Evolutionary conservation across 2,888 invertebrate genomes (phyloP).

Genomic region (Steinernema scapterisci): DNA sequence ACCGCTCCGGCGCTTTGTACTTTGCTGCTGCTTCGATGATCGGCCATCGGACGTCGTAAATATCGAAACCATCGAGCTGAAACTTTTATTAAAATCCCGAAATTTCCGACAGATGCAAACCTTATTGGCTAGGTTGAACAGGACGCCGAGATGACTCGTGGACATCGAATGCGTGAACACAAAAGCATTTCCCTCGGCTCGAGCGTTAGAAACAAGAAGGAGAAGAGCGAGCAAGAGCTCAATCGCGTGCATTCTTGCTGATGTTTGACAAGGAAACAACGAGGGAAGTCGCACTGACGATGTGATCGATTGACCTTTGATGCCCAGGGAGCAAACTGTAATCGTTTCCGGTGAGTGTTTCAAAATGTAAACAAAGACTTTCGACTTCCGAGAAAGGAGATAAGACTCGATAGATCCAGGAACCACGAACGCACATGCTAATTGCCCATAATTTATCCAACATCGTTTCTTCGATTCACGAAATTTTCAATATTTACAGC

Average conservation of each 20-base stretch:
- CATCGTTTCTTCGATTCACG: too few relatives aligned
- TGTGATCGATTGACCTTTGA: too few relatives aligned
- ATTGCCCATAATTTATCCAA: too few relatives aligned
- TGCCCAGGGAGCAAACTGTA: too few relatives aligned
- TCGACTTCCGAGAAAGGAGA: too few relatives aligned
- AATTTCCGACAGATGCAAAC: neutral
- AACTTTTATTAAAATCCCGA: neutral
- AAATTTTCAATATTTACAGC: too few relatives aligned
- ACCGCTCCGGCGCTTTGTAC: neutral
- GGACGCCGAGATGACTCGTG: conserved; percentile 1
- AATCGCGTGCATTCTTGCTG: too few relatives aligned
- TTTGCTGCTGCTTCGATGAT: neutral
- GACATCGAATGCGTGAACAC: conserved; percentile 1
- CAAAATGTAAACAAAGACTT: too few relatives aligned
- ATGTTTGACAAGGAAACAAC: too few relatives aligned
- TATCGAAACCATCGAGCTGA: neutral
- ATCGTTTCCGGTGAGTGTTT: neutral
- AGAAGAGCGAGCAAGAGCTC: neutral
- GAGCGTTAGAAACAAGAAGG: neutral
- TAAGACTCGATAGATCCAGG: too few relatives aligned
- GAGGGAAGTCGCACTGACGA: too few relatives aligned
- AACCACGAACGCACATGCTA: too few relatives aligned
- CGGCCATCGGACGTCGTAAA: conserved; percentile 22
- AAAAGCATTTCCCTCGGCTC: neutral
- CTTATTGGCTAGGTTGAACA: conserved; percentile 1